Base-by-base conservation (phyloP, 2,797 vertebrate species). In the Cyprinodon diabolis region DNA sequence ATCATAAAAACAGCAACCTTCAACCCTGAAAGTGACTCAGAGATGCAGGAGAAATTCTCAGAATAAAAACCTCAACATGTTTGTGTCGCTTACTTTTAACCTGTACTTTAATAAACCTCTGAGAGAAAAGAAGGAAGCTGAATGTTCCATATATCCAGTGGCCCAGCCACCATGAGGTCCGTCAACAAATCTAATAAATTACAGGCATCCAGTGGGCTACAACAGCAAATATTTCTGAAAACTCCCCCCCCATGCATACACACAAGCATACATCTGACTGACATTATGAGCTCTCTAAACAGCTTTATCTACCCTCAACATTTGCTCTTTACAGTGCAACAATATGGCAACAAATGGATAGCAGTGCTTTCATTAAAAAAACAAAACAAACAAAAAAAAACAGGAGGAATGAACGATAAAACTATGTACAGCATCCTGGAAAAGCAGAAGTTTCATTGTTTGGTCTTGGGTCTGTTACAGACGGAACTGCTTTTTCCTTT, bases 101-200 rank as follows among this genome's bases (percentile, higher is more conserved):
- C 88, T 90, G 89, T 89, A 73, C 75, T 89, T 88, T 85, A 77
- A 90, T 88, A 86, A 92, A 91, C 91, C 90, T 93, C 90, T 89
- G 84, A 92, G 77, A 86, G 88, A 81, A 89, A 85, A 86, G 76
- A 76, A 83, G 74, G 83, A 91, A 91, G 87, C 75, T 81, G 76
- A 91, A 86, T 69, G 79, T 84, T 90, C 68, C 83, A 89, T 80
- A 84, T 90, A 82, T 91, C 80, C 84, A 79, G 71, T 95, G 95
- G 94, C 92, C 93, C 94, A 94, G 94, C 94, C 95, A 95, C 93
- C 86, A 81, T 90, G 89, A 93, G 86, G 86, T 92, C 88, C 78
- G 85, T 87, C 88, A 80, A 78, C 75, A 89, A 91, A 88, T 91
- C 89, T 91, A 87, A 89, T 95, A 95, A 95, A 95, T 70, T 94